Evolutionary conservation across 2,797 vertebrate genomes (phyloP).

Genomic region (Eulemur mongoz): DNA sequence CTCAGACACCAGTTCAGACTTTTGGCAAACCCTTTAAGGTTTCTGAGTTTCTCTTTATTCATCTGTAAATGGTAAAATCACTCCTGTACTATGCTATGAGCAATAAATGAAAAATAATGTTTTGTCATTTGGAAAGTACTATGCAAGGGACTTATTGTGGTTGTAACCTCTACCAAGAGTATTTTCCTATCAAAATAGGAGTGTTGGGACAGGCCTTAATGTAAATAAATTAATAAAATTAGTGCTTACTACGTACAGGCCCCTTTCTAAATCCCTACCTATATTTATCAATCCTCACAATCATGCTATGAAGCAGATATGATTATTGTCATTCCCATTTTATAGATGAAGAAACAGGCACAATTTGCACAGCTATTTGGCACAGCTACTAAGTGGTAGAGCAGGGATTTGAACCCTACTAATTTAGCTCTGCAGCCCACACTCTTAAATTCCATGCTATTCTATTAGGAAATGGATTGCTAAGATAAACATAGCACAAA

Average conservation of each 20-base stretch:
- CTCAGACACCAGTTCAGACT: neutral
- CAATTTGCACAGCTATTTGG: neutral
- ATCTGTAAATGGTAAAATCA: neutral
- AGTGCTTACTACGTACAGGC: neutral
- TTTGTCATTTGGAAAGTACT: neutral
- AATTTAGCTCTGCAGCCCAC: neutral
- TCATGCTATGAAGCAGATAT: neutral
- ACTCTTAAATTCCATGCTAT: neutral
- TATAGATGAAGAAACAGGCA: neutral
- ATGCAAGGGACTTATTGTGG: neutral
- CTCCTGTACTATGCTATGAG: neutral
- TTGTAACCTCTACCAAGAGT: neutral
- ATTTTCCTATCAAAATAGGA: neutral
- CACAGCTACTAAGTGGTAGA: neutral
- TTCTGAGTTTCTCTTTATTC: neutral
- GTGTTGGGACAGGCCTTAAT: neutral
- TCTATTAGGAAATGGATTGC: neutral
- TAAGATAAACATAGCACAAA: neutral
- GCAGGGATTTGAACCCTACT: neutral
- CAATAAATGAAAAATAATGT: neutral
- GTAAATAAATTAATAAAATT: neutral
- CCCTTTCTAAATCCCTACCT: neutral
- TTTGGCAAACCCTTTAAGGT: neutral
- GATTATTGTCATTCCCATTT: neutral
- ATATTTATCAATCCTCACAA: neutral